Conservation (phyloP, 1,140 invertebrate species). For the Heliconius himera region DNA sequence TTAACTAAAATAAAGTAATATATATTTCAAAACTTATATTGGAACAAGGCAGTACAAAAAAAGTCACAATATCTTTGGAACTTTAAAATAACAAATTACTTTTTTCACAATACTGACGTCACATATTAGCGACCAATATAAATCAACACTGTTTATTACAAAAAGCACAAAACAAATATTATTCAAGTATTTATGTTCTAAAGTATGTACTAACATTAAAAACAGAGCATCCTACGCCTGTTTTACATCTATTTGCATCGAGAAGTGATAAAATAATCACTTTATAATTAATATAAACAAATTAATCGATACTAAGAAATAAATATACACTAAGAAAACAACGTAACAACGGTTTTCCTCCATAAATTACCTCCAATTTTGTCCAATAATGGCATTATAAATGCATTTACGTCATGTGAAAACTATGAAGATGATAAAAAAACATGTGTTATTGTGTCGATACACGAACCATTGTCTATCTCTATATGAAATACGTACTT, state of each 20-base stretch:
- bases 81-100: not conserved
- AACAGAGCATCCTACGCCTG: too few relatives aligned
- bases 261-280: not conserved
- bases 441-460: not conserved
- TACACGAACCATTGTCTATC: not conserved
- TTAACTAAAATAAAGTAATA: too few relatives aligned
- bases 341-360: not conserved
- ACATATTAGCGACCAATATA: too few relatives aligned
- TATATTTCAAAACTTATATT: not conserved
- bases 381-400: constrained; percentile 4
- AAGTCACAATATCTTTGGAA: not conserved
- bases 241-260: too few relatives aligned
- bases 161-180: too few relatives aligned
- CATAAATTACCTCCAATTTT: constrained; percentile 4
- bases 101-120: not conserved
- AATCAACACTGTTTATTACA: too few relatives aligned
- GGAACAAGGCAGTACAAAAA: not conserved
- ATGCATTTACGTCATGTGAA: constrained; percentile 1
- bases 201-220: too few relatives aligned
- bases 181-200: too few relatives aligned
- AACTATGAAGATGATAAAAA: constrained; percentile 11
- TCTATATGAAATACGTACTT: not conserved
- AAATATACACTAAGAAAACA: not conserved
- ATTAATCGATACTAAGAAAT: not conserved
- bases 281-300: not conserved